phyloP scores from a whole-genome alignment of 2,888 invertebrate species.

The Eugnorisma glareosa region DNA sequence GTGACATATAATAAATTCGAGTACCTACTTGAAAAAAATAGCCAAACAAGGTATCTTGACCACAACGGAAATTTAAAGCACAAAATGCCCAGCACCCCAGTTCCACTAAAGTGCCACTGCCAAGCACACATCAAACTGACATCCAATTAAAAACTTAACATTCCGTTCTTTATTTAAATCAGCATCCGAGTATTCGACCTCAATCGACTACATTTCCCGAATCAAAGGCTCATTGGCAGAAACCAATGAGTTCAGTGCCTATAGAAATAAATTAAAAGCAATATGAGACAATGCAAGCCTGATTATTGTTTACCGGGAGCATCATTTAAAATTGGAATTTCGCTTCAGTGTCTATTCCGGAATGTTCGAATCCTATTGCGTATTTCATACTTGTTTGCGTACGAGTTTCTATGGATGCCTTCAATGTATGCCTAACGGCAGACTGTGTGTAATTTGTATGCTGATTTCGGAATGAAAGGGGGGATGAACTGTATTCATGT shows the following conservation, averaged over 20 bases:
- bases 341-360: conserved; percentile 29
- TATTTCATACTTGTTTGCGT: conserved; percentile 32
- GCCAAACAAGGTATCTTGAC: no score
- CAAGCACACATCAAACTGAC: conserved; percentile 33
- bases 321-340: conserved; percentile 54
- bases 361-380: conserved; percentile 36
- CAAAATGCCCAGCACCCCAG: conserved; percentile 25
- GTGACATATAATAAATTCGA: not conserved
- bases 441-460: conserved; percentile 48
- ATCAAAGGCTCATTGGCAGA: conserved; percentile 45
- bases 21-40: not conserved
- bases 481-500: conserved; percentile 28
- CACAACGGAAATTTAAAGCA: conserved; percentile 19
- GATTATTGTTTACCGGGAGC: conserved; percentile 58
- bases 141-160: conserved; percentile 56
- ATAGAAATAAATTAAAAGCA: conserved; percentile 48
- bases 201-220: conserved; percentile 44
- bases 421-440: conserved; percentile 45
- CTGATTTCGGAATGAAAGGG: conserved; percentile 46
- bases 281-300: conserved; percentile 44
- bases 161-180: conserved; percentile 47
- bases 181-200: conserved; percentile 25
- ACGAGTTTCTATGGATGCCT: conserved; percentile 19
- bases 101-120: conserved; percentile 29
- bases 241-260: conserved; percentile 28